Evolutionary conservation across 2,113 vertebrate genomes (phyloP).

Genomic region (Indicator maculatus): DNA sequence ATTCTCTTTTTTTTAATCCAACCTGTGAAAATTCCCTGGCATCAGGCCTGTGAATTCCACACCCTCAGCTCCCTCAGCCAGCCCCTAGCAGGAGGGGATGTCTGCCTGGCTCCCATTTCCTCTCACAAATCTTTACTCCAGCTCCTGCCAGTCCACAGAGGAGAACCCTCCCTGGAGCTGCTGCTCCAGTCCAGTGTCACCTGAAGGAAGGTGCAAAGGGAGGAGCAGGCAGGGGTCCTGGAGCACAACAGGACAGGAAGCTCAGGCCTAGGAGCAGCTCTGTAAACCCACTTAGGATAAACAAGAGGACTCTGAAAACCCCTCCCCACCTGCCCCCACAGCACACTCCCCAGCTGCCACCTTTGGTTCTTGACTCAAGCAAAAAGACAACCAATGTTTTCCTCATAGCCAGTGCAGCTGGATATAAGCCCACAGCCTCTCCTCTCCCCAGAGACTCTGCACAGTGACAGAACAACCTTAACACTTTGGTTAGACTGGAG

Average conservation of each 20-base stretch:
- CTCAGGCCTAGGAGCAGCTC: background rate
- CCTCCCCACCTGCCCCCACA: background rate
- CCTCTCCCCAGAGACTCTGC: background rate
- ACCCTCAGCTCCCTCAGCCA: too few relatives aligned
- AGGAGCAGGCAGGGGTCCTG: background rate
- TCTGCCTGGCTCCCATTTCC: rapidly evolving
- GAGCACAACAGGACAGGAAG: background rate
- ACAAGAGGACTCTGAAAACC: rapidly evolving
- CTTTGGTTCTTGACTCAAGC: background rate
- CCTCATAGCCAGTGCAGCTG: background rate
- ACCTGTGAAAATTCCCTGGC: background rate
- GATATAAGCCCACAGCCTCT: rapidly evolving
- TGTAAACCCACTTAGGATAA: background rate
- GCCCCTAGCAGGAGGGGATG: rapidly evolving
- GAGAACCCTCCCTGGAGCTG: background rate
- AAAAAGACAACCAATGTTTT: background rate
- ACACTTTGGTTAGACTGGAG: background rate
- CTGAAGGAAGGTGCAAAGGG: background rate
- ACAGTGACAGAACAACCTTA: background rate
- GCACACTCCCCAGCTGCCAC: rapidly evolving
- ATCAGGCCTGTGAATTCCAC: background rate
- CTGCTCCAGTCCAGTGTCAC: background rate
- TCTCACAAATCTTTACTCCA: too few relatives aligned
- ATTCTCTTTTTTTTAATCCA: background rate
- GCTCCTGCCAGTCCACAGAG: background rate